Evolutionary conservation across 53 echinoderm and acorn worm species (phyloP).

Genomic region (Luidia sarsii): DNA sequence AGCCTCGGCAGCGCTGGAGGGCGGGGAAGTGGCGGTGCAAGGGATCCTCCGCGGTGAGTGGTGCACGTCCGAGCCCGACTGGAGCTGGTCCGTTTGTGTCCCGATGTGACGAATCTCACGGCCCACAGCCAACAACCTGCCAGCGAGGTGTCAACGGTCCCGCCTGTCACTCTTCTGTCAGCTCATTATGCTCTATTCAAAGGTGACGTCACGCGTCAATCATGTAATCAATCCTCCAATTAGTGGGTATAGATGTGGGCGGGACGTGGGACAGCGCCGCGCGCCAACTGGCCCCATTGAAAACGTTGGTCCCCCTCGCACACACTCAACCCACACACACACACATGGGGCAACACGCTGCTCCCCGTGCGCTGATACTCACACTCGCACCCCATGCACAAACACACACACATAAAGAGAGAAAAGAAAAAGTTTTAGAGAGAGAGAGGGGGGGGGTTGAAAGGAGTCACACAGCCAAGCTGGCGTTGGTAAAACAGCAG

Average conservation of each 20-base stretch:
- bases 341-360: too few relatives aligned
- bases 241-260: constrained; percentile 74
- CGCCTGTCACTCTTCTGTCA: constrained; percentile 81
- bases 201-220: constrained; percentile 86
- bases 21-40: constrained; percentile 23
- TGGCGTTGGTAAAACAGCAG: background rate
- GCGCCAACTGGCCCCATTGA: constrained; percentile 45
- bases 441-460: too few relatives aligned
- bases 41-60: too few relatives aligned
- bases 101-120: constrained; percentile 50
- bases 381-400: background rate
- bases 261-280: constrained; percentile 60
- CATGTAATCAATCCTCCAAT: constrained; percentile 89
- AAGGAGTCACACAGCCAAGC: background rate
- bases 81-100: constrained; percentile 54
- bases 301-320: constrained; percentile 1
- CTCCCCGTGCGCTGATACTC: too few relatives aligned
- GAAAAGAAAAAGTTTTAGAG: too few relatives aligned
- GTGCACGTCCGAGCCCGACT: constrained; percentile 1
- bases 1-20: constrained; percentile 25
- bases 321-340: background rate
- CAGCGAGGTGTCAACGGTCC: constrained; percentile 62
- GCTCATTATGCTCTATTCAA: constrained; percentile 82
- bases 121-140: constrained; percentile 61
- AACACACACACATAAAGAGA: too few relatives aligned